Base-by-base conservation (phyloP, 2,888 invertebrate genomes). In the Pecten maximus region DNA sequence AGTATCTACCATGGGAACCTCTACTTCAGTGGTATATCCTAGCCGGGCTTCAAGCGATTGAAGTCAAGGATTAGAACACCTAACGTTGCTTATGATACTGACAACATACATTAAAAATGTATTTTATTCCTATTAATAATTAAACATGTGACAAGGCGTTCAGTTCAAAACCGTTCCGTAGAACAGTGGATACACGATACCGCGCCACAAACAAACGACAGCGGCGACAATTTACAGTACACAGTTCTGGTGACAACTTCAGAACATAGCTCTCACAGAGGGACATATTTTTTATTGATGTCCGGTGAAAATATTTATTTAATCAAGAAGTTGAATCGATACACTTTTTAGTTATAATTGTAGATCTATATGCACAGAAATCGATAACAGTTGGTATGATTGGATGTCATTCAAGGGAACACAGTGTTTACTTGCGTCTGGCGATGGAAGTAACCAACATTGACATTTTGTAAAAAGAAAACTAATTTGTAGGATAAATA, bases 21-120 rank as follows among this genome's bases (percentile, higher is more conserved):
- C 44, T 44, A 12, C 6, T 44, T 6, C 35, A 74, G 35, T 74
- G 10, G 28, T 35, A 23, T 74, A 60, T 35, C 74, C 28, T 10
- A 74, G 74, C 10, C 28, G 6, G 28, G 35, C 12, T 74, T 74
- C 74, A 35, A 28, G 74, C 35, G 74, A 74, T 74, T 15, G 74
- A 74, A 74, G 19, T 23, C 74, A 74, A 8, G 74, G 74, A 74
- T 74, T 74, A 74, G 19, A 74, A 74, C 28, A 74, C 74, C 8
- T 35, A 28, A 10, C 74, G 35, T 74, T 35, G 74, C 28, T 19
- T 35, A 60, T 60, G 6, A 60, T 60, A 74, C 35, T 35, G 74
- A 74, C 74, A 74, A n/a, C 35, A 28, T 74, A 74, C 74, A 74
- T 74, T 74, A 74, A 74, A 74, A 74, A 74, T 74, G 35, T 74